Evolutionary conservation across 2,888 invertebrate species (phyloP).

Genomic region (Mechanitis mazaeus): DNA sequence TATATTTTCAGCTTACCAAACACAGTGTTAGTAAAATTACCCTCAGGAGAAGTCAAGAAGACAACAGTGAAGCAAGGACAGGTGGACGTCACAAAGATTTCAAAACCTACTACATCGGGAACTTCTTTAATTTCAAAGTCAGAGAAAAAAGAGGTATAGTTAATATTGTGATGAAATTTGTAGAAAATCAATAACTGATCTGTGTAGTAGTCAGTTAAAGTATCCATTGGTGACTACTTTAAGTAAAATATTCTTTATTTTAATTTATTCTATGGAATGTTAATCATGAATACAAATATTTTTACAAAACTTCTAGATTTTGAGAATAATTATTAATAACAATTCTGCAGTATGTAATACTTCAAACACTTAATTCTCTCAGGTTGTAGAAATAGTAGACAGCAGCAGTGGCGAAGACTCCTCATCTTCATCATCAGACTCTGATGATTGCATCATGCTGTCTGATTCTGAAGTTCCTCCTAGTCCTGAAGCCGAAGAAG

Average conservation of each 20-base stretch:
- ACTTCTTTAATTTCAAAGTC: conserved; percentile 42
- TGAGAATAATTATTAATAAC: too few relatives aligned
- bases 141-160: conserved; percentile 59
- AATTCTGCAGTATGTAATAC: neutral
- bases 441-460: conserved; percentile 90
- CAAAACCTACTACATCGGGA: conserved; percentile 59
- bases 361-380: conserved; percentile 35
- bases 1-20: conserved; percentile 60
- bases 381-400: conserved; percentile 86
- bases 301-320: too few relatives aligned
- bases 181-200: too few relatives aligned
- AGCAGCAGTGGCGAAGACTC: conserved; percentile 77
- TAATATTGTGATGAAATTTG: neutral
- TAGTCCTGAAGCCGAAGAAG: conserved; percentile 89
- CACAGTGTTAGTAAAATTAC: conserved; percentile 67
- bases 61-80: conserved; percentile 59
- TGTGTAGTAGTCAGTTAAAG: too few relatives aligned
- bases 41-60: conserved; percentile 66
- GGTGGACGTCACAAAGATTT: conserved; percentile 60
- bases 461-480: conserved; percentile 88
- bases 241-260: too few relatives aligned
- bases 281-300: too few relatives aligned
- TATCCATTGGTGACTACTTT: too few relatives aligned
- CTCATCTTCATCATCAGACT: conserved; percentile 80
- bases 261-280: too few relatives aligned